Percentiles rank a stretch among this genome's conserved stretches.
phyloP scores from a whole-genome alignment of 2,888 invertebrate species.

The Acholoe squamosa region DNA sequence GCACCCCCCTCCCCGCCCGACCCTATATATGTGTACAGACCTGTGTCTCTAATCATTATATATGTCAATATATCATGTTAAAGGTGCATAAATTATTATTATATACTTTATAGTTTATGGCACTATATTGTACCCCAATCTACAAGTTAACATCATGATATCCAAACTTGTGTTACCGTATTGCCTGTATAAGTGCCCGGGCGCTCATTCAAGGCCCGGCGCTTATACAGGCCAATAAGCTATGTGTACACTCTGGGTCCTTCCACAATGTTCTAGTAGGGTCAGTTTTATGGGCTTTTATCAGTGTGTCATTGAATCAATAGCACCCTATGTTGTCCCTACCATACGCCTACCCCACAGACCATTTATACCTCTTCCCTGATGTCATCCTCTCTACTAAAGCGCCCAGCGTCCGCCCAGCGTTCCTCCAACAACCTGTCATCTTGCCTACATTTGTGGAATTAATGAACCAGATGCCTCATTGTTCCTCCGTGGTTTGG shows the following conservation, averaged over 20 bases:
- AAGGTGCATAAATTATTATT: too few relatives aligned
- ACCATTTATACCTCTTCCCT: slow-evolving; percentile 19
- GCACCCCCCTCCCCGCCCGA: too few relatives aligned
- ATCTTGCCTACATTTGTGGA: slow-evolving; percentile 49
- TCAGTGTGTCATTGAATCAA: slow-evolving; percentile 11
- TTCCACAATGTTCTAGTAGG: not conserved
- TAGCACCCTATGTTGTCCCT: not conserved
- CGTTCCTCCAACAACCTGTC: slow-evolving; percentile 16
- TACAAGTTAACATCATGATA: too few relatives aligned
- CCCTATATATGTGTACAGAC: too few relatives aligned
- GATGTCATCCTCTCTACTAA: slow-evolving; percentile 31
- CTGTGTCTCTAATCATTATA: too few relatives aligned
- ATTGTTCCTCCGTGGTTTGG: not conserved
- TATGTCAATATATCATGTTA: too few relatives aligned
- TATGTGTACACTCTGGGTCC: not conserved
- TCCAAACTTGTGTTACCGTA: too few relatives aligned
- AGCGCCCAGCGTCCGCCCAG: not conserved
- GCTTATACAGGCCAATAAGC: too few relatives aligned
- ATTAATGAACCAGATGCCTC: slow-evolving; percentile 58
- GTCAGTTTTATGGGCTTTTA: not conserved
- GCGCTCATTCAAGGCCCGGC: too few relatives aligned
- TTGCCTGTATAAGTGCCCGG: too few relatives aligned
- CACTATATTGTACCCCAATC: too few relatives aligned
- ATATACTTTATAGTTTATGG: too few relatives aligned
- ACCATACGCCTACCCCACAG: not conserved